Conservation (phyloP, 1,140 invertebrate genomes). For the Papilio xuthus region DNA sequence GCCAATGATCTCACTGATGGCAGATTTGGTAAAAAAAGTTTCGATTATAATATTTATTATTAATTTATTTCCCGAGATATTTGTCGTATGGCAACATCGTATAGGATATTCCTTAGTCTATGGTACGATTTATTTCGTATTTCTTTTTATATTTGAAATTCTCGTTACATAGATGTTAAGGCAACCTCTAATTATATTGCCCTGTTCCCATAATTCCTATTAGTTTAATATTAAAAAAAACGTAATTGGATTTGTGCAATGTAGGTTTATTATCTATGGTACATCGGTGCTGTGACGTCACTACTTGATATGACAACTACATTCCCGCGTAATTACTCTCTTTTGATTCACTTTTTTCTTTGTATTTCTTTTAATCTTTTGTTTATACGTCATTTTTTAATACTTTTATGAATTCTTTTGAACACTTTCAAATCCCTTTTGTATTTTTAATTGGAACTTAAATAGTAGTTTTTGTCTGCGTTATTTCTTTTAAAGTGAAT, state of each 20-base stretch:
- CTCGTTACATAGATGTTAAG: constrained; percentile 38
- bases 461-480: not conserved
- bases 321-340: constrained; percentile 16
- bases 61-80: constrained; percentile 38
- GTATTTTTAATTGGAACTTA: not conserved
- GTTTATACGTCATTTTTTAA: not conserved
- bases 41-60: constrained; percentile 42
- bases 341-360: constrained; percentile 5
- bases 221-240: constrained; percentile 48
- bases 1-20: constrained; percentile 59
- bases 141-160: constrained; percentile 22
- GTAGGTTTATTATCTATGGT: constrained; percentile 44
- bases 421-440: not conserved
- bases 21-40: constrained; percentile 44
- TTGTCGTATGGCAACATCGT: constrained; percentile 16
- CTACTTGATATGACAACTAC: constrained; percentile 2
- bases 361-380: not conserved
- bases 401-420: not conserved
- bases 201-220: constrained; percentile 47
- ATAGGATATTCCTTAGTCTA: constrained; percentile 24
- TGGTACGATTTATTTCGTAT: constrained; percentile 38
- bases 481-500: not conserved
- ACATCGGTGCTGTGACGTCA: constrained; percentile 28
- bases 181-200: constrained; percentile 44
- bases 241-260: constrained; percentile 64